Base-by-base conservation (phyloP, 1,140 invertebrate species). In the Pseudomyrmex pallidus region DNA sequence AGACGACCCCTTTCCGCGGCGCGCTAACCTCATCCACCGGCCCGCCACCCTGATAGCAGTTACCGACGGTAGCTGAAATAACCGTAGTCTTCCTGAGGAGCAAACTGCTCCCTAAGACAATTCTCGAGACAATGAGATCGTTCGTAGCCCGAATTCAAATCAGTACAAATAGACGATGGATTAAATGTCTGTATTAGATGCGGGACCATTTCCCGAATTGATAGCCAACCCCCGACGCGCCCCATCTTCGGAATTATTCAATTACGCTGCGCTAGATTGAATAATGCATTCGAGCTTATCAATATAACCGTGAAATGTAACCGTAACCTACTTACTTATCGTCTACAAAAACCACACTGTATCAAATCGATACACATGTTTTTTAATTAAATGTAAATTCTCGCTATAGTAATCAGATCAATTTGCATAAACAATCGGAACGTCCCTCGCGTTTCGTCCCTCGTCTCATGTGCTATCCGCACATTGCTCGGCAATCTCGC, bases 1-100 rank as follows among this genome's bases (percentile, higher is more conserved):
- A 90, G 87, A 91, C 87, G 91, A 86, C 86, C 86, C 88, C 86
- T 89, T 90, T 90, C 86, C 87, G 87, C 85, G 85, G 84, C 85
- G 84, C 87, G 87, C 90, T 90, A 90, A 90, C 90, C 86, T 88
- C 85, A 85, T 85, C 86, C 83, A 83, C 35, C 61, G 77, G 67
- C 80, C 61, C 72, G 63, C 84, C 72, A 89, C 77, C 77, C 83
- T 78, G 87, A 89, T 86, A 86, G 73, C 78, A 62, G 20, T 78
- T 35, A 80, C 66, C 76, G 67, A 67, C 80, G 74, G 35, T 85
- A 88, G 83, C 83, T 72, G 83, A 86, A 90, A 88, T 88, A 88
- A 85, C 73, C 83, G 83, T 83, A 82, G 76, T 80, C 87, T 77
- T 87, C 76, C 84, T 67, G 35, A 67, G 59, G 54, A 86, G 66